Base-by-base conservation (phyloP, 2,888 invertebrate species). In the Lasioglossum lativentre region DNA sequence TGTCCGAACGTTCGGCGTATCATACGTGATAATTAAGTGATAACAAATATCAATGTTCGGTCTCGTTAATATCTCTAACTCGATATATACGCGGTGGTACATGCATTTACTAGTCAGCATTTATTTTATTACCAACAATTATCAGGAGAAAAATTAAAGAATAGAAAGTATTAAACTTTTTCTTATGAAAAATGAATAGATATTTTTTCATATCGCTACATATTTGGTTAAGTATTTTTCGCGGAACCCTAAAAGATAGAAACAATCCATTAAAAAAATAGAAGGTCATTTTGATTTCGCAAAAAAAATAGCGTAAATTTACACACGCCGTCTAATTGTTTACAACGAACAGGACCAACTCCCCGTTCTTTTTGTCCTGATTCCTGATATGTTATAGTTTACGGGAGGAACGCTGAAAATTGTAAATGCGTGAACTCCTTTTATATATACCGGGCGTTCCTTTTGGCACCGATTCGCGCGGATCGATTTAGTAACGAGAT, bases 21-120 rank as follows among this genome's bases (percentile, higher is more conserved):
- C n/a, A 45, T 19, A n/a, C 4, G 4, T 34, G 76, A 76, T 76
- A 76, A 76, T 45, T 45, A 42, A 47, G 47, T 23, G 76, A 76
- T 76, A 76, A 76, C 63, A 45, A 76, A 68, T 30, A 34, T 34
- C n/a, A 76, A 19, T 45, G 12, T n/a, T 34, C n/a, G 14, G 27
- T 19, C 4, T 75, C 30, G 27, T 45, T 66, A 42, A 30, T 75
- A 56, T 56, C 56, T 56, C n/a, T n/a, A 56, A 30, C 30, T 30
- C 2, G 16, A 19, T 63, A 19, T 63, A 63, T 63, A 19, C 16
- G 30, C 6, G 30, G 30, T 19, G 63, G 30, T 16, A 10, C 12
- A 12, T 5, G 27, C 59, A 14, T 59, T 59, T 27, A 27, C 59
- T n/a, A 14, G 59, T 12, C 27, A 12, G 4, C 12, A n/a, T 0